A percentile compares a stretch with the other conserved stretches of the same genome.
These are phyloP conservation scores for Harmothoe impar DNA, from an alignment of 2,888 invertebrate species.

Conservation along the genomic window DNA sequence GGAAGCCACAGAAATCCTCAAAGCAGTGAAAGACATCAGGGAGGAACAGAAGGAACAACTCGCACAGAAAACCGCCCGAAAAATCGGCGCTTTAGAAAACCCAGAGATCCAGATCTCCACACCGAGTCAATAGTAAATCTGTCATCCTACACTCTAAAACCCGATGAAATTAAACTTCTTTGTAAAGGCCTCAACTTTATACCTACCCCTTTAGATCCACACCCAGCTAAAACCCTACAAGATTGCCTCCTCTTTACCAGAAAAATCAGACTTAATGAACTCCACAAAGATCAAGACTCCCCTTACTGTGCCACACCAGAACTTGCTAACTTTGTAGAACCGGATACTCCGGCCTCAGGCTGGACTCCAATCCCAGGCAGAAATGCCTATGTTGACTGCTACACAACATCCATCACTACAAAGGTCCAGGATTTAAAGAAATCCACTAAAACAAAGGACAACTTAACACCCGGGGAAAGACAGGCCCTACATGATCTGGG, in stretches of 20 bases:
- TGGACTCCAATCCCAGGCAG: slow-evolving; percentile 21
- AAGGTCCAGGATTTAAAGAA: background rate
- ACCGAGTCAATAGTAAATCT: background rate
- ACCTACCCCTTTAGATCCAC: background rate
- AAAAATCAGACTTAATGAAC: background rate
- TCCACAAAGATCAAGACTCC: background rate
- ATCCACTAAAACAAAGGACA: background rate
- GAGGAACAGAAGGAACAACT: background rate
- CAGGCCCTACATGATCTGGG: background rate
- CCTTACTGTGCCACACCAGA: background rate
- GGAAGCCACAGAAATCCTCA: background rate
- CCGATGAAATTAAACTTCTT: background rate
- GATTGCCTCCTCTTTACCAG: background rate
- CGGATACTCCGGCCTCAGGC: background rate
- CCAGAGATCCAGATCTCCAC: background rate
- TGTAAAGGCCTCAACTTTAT: background rate
- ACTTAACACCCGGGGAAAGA: background rate
- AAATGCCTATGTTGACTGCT: background rate
- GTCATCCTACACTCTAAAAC: background rate
- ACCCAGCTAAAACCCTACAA: background rate
- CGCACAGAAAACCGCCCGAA: background rate
- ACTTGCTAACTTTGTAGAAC: background rate
- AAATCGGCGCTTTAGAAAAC: background rate
- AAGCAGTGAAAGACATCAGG: background rate
- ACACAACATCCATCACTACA: background rate